Evolutionary conservation across 2,797 vertebrate genomes (phyloP).

Genomic region (Enteromius viviparus): DNA sequence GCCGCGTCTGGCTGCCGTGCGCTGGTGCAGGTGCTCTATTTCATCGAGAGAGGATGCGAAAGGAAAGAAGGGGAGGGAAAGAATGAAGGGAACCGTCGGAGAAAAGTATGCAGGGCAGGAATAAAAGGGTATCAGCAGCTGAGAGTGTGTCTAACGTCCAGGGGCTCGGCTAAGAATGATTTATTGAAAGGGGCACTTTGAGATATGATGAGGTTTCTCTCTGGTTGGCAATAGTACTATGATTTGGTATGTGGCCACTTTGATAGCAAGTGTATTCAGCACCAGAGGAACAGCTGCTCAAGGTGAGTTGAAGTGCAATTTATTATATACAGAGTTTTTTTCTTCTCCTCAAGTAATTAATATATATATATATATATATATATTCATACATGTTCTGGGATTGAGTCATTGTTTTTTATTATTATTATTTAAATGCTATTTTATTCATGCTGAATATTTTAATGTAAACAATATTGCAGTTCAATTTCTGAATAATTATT

Average conservation of each 20-base stretch:
- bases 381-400: background rate
- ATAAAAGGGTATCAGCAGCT: slow-evolving; percentile 75
- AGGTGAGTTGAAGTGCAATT: slow-evolving; percentile 95
- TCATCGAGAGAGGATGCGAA: slow-evolving; percentile 70
- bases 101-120: slow-evolving; percentile 81
- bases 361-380: no score
- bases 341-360: slow-evolving; percentile 47
- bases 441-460: background rate
- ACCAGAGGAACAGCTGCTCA: slow-evolving; percentile 93
- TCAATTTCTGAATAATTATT: background rate
- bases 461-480: background rate
- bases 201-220: slow-evolving; percentile 91
- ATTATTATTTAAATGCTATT: background rate
- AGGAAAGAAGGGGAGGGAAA: slow-evolving; percentile 66
- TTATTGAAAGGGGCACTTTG: slow-evolving; percentile 85
- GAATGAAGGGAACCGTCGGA: slow-evolving; percentile 77
- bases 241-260: slow-evolving; percentile 99
- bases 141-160: slow-evolving; percentile 69
- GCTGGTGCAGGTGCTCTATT: slow-evolving; percentile 85
- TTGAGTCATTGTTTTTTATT: background rate
- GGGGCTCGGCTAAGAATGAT: slow-evolving; percentile 79
- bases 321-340: slow-evolving; percentile 70
- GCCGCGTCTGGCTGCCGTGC: slow-evolving; percentile 74
- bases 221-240: slow-evolving; percentile 92
- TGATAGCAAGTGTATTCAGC: slow-evolving; percentile 99